Percentiles rank a stretch among this genome's conserved stretches.
phyloP scores from a whole-genome alignment of 2,797 vertebrate species.

The Rachycentron canadum region DNA sequence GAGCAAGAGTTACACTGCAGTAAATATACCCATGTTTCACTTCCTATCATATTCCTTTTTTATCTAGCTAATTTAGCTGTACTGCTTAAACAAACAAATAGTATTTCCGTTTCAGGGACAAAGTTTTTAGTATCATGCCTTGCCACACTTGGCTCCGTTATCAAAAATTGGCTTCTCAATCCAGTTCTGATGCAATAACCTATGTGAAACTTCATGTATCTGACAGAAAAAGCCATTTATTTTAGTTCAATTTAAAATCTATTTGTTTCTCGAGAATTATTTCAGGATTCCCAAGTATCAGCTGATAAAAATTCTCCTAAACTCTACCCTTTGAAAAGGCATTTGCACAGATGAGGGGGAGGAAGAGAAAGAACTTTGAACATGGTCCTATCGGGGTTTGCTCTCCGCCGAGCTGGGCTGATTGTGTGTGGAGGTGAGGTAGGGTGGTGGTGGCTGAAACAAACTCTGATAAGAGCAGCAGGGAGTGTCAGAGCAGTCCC shows the following conservation, averaged over 20 bases:
- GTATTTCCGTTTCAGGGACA: no score
- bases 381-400: slow-evolving; percentile 76
- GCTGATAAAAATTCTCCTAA: not conserved
- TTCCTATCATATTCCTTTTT: no score
- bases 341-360: slow-evolving; percentile 67
- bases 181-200: not conserved
- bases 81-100: no score
- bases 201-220: slow-evolving; percentile 4
- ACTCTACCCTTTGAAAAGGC: slow-evolving; percentile 30
- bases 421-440: slow-evolving; percentile 80
- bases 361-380: slow-evolving; percentile 89
- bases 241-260: not conserved
- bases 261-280: not conserved
- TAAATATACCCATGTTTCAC: no score
- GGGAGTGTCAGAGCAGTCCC: slow-evolving; percentile 69
- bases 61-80: no score
- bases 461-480: slow-evolving; percentile 72
- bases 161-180: not conserved
- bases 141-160: not conserved
- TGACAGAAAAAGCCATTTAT: accelerated
- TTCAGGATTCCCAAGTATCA: not conserved
- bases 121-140: not conserved
- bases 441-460: slow-evolving; percentile 76
- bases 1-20: no score
- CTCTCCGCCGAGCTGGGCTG: slow-evolving; percentile 52